These are phyloP conservation scores for Plemyria rubiginata DNA, from an alignment of 2,888 invertebrate species.

Conservation along the genomic window DNA sequence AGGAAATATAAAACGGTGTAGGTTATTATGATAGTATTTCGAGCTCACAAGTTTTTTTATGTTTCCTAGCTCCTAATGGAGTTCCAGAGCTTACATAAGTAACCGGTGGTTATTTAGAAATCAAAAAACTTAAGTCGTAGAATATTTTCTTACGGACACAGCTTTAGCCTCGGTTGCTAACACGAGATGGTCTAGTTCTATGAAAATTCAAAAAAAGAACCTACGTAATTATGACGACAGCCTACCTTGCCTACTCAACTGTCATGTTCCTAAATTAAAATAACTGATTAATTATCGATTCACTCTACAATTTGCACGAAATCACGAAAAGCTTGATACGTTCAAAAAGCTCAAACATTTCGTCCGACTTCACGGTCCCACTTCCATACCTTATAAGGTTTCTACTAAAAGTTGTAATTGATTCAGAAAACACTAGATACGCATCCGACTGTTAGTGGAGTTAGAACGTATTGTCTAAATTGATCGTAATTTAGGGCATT, in stretches of 20 bases:
- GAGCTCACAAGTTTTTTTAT: neutral
- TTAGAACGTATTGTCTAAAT: conserved; percentile 51
- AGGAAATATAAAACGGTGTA: neutral
- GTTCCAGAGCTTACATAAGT: too few species aligned
- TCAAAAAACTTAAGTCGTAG: too few species aligned
- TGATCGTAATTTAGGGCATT: conserved; percentile 43
- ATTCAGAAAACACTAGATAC: conserved; percentile 59
- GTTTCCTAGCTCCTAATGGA: too few species aligned
- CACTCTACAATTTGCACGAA: neutral
- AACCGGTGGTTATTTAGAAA: too few species aligned
- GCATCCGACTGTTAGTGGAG: conserved; percentile 57
- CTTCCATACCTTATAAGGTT: conserved; percentile 34
- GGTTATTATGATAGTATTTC: neutral
- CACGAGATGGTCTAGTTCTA: too few species aligned
- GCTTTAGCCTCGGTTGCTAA: too few species aligned
- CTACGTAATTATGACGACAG: too few species aligned
- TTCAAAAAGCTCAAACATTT: neutral
- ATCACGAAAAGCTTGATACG: neutral
- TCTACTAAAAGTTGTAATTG: conserved; percentile 72
- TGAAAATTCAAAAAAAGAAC: too few species aligned
- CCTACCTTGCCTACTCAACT: too few species aligned
- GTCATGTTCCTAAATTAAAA: too few species aligned
- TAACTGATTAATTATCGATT: neutral
- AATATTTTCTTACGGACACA: too few species aligned
- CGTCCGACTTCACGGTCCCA: neutral